phyloP scores from a whole-genome alignment of 2,113 vertebrate species.

The Pelecanoides urinatrix region DNA sequence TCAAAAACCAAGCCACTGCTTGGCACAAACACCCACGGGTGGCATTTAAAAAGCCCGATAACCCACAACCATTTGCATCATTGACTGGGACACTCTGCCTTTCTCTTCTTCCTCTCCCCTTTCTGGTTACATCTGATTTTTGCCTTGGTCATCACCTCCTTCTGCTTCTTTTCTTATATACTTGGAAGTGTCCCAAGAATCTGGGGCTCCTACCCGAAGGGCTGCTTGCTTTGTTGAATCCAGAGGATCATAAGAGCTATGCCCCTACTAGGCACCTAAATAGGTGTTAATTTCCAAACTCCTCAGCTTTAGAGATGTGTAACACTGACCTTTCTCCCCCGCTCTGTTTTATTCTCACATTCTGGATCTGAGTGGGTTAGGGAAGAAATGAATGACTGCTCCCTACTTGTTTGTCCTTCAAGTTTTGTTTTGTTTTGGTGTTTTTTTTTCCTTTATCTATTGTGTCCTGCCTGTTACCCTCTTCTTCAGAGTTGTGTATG shows the following conservation, averaged over 20 bases:
- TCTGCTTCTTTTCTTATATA: not conserved
- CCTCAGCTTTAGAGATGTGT: not conserved
- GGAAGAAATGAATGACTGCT: not conserved
- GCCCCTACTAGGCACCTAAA: not conserved
- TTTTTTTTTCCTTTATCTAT: not conserved
- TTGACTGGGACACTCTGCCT: not conserved
- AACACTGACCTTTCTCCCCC: rapidly evolving
- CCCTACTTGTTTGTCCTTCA: not conserved
- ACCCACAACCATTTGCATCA: not conserved
- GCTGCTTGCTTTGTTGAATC: not conserved
- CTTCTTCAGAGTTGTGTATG: not conserved
- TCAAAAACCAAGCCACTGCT: not conserved
- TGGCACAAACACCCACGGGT: rapidly evolving
- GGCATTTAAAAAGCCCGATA: not conserved
- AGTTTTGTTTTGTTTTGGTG: not conserved
- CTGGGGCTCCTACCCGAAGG: not conserved
- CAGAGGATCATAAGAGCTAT: not conserved
- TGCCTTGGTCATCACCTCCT: not conserved
- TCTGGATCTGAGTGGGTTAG: not conserved
- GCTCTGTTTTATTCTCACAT: not conserved
- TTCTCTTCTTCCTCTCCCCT: not conserved
- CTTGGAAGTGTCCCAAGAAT: not conserved
- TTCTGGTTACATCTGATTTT: not conserved
- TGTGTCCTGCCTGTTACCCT: not conserved
- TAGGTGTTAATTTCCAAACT: not conserved